Percentiles rank a stretch among this genome's conserved stretches.
phyloP scores from a whole-genome alignment of 2,113 vertebrate species.

The Jaculus jaculus region DNA sequence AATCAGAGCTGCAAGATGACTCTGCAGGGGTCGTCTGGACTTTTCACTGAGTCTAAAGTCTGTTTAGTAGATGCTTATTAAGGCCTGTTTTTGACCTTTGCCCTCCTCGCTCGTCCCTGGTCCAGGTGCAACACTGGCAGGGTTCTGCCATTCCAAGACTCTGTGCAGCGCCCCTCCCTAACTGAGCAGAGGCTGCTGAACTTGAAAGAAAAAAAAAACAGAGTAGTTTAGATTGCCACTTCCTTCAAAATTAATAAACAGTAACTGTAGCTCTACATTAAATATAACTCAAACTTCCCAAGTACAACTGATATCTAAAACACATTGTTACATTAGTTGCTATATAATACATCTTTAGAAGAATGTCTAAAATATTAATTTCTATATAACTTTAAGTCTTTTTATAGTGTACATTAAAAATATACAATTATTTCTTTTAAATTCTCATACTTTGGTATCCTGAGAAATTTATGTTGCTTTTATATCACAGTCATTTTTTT shows the following conservation, averaged over 20 bases:
- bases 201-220: background rate
- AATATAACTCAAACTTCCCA: background rate
- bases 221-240: background rate
- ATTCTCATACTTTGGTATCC: background rate
- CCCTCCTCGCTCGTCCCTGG: conserved; percentile 86
- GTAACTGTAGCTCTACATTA: background rate
- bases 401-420: conserved; percentile 69
- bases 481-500: background rate
- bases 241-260: conserved; percentile 46
- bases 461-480: conserved; percentile 8
- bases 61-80: conserved; percentile 87
- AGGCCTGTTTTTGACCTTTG: conserved; percentile 87
- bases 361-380: background rate
- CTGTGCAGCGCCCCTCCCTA: conserved; percentile 69
- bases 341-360: conserved; percentile 17
- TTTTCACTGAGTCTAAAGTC: conserved; percentile 87
- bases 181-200: conserved; percentile 21
- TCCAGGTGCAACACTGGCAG: conserved; percentile 91
- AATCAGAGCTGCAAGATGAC: conserved; percentile 87
- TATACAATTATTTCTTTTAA: background rate
- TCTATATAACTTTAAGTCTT: conserved; percentile 61
- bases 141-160: conserved; percentile 61
- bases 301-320: conserved; percentile 44
- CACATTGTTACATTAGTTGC: background rate
- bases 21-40: conserved; percentile 90